Percentiles rank a stretch among this genome's conserved stretches.
These are phyloP conservation scores for Thaumatotibia leucotreta DNA, from an alignment of 1,140 invertebrate species.

Conservation along the genomic window DNA sequence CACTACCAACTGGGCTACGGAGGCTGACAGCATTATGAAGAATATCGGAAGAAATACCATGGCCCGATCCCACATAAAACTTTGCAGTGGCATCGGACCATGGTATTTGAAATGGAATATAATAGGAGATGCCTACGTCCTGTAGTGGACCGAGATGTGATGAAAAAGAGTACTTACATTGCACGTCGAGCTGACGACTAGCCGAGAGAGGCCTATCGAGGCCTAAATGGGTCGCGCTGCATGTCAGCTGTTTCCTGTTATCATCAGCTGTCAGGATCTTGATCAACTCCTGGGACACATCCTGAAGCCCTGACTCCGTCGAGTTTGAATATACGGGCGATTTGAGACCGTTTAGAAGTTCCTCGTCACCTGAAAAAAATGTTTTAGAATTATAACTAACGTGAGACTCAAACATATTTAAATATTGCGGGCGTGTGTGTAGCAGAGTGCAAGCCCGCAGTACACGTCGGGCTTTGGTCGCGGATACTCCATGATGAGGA, in stretches of 20 bases:
- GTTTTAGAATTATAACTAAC: neutral
- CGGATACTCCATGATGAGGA: too few relatives aligned
- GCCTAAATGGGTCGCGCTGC: conserved; percentile 81
- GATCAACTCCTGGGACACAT: conserved; percentile 81
- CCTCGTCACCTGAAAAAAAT: conserved; percentile 76
- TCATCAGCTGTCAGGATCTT: conserved; percentile 79
- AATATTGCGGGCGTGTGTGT: too few relatives aligned
- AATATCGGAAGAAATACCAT: too few relatives aligned
- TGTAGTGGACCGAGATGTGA: neutral
- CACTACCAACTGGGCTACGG: too few relatives aligned
- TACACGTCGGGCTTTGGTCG: too few relatives aligned
- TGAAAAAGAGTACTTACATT: conserved; percentile 75
- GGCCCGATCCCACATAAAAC: too few relatives aligned
- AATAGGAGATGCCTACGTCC: too few relatives aligned
- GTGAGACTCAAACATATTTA: too few relatives aligned
- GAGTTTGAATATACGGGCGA: conserved; percentile 70
- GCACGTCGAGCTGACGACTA: conserved; percentile 76
- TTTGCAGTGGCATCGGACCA: too few relatives aligned
- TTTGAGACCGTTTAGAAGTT: conserved; percentile 76
- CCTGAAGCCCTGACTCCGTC: conserved; percentile 71
- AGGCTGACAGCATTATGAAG: too few relatives aligned
- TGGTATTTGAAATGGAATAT: too few relatives aligned
- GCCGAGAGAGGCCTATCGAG: conserved; percentile 62
- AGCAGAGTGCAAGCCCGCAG: too few relatives aligned
- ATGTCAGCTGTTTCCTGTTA: conserved; percentile 80